These are phyloP conservation scores for Zoanthus sociatus DNA, from an alignment of 92 coral and sea anemone species.

Conservation along the genomic window DNA sequence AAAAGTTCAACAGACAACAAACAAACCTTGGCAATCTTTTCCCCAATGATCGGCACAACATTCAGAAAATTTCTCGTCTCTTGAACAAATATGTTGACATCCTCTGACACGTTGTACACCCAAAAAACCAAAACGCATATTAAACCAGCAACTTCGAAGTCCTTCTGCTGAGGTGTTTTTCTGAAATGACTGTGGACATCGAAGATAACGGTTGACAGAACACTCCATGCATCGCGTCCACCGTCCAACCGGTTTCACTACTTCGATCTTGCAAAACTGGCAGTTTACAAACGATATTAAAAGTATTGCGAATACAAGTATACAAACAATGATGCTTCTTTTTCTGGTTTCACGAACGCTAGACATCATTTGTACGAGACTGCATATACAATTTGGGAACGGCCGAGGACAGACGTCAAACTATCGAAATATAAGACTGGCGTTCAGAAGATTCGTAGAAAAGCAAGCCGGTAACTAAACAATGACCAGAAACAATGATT, in stretches of 20 bases:
- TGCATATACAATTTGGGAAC: too few relatives aligned
- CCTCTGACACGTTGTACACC: constrained; percentile 63
- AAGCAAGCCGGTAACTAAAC: too few relatives aligned
- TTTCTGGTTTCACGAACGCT: neutral
- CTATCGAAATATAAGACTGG: too few relatives aligned
- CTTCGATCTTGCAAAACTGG: constrained; percentile 30
- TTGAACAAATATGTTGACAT: constrained; percentile 76
- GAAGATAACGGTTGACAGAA: constrained; percentile 55
- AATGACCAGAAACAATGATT: too few relatives aligned
- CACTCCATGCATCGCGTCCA: constrained; percentile 71
- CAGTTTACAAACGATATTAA: neutral
- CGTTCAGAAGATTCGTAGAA: too few relatives aligned
- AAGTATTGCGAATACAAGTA: neutral
- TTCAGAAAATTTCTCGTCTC: constrained; percentile 33
- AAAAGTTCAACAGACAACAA: too few relatives aligned
- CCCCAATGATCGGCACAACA: constrained; percentile 91
- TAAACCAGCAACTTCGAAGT: constrained; percentile 38
- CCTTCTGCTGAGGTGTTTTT: constrained; percentile 68
- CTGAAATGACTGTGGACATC: constrained; percentile 64
- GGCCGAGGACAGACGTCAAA: too few relatives aligned
- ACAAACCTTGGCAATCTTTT: constrained; percentile 80
- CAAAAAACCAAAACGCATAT: constrained; percentile 57
- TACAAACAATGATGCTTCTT: neutral
- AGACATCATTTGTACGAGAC: neutral
- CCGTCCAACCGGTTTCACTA: neutral